phyloP scores from a whole-genome alignment of 2,888 invertebrate genomes.

The Mesoligia furuncula region DNA sequence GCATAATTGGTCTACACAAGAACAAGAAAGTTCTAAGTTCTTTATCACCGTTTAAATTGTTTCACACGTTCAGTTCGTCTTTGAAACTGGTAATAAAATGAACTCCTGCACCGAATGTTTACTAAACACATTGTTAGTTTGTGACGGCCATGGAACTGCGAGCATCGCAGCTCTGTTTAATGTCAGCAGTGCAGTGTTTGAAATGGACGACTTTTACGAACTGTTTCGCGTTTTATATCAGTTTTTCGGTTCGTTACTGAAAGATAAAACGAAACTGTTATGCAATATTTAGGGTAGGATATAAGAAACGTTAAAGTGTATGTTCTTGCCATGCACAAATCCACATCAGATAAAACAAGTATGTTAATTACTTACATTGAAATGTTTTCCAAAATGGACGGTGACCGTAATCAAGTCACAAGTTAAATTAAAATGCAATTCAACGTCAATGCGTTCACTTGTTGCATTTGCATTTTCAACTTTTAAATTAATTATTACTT shows the following conservation, averaged over 20 bases:
- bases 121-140: constrained; percentile 50
- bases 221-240: constrained; percentile 6
- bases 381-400: background rate
- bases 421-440: constrained; percentile 1
- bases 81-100: constrained; percentile 51
- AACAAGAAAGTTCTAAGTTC: constrained; percentile 20
- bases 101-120: constrained; percentile 56
- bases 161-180: constrained; percentile 34
- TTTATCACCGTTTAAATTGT: constrained; percentile 42
- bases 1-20: background rate
- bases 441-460: background rate
- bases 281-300: background rate
- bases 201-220: constrained; percentile 23
- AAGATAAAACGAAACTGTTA: background rate
- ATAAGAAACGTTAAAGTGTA: background rate
- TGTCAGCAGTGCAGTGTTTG: constrained; percentile 22
- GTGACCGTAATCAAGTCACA: background rate
- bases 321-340: background rate
- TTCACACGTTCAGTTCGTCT: constrained; percentile 34
- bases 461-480: constrained; percentile 2
- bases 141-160: constrained; percentile 23
- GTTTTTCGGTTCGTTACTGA: constrained; percentile 8
- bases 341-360: background rate
- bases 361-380: background rate
- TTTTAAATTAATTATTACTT: background rate